These are phyloP conservation scores for Hyalella azteca DNA, from an alignment of 2,888 invertebrate species.

Conservation along the genomic window DNA sequence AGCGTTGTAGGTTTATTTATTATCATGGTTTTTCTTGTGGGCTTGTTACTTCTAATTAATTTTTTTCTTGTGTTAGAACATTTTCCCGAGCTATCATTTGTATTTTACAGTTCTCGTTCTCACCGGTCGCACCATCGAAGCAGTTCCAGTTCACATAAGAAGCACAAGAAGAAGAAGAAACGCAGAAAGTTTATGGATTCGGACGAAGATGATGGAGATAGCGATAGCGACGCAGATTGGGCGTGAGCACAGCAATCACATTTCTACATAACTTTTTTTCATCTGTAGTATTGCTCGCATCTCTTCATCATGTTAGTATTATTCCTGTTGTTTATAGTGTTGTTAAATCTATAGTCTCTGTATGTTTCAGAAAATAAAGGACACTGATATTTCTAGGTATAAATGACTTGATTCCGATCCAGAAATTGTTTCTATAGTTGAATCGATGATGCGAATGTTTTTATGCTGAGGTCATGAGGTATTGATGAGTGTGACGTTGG, in stretches of 20 bases:
- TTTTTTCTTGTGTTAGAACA: background rate
- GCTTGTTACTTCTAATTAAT: too few species aligned
- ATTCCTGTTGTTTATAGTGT: background rate
- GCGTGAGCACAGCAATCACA: background rate
- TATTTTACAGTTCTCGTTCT: constrained; percentile 6
- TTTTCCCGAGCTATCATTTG: background rate
- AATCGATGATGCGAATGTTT: too few species aligned
- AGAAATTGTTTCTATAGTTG: too few species aligned
- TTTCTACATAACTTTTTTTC: background rate
- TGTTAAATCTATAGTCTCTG: constrained; percentile 22
- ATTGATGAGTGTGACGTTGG: too few species aligned
- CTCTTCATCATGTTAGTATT: background rate
- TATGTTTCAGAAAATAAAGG: too few species aligned
- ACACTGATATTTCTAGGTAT: too few species aligned
- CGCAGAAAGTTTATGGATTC: constrained; percentile 48
- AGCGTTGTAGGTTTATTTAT: too few species aligned
- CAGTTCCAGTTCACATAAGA: constrained; percentile 49
- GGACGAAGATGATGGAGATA: constrained; percentile 55
- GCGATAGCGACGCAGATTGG: constrained; percentile 51
- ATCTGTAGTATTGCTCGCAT: constrained; percentile 16
- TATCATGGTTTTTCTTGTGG: too few species aligned
- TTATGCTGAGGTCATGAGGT: too few species aligned
- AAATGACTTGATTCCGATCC: too few species aligned
- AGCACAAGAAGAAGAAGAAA: constrained; percentile 58
- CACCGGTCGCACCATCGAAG: constrained; percentile 25